These are phyloP conservation scores for Australoheros scitulus DNA, from an alignment of 2,113 vertebrate species.

Conservation along the genomic window DNA sequence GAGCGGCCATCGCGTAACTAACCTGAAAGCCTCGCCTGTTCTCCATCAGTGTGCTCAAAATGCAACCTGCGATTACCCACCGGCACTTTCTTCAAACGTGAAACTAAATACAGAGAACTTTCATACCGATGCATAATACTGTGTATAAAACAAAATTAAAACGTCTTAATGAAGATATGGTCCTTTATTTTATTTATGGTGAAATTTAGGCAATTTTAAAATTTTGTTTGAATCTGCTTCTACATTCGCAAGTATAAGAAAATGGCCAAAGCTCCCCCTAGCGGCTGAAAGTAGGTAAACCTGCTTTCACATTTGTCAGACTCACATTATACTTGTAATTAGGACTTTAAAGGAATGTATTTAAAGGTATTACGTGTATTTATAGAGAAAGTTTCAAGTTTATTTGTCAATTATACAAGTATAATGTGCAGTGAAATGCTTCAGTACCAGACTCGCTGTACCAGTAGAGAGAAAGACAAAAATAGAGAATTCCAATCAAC, in stretches of 20 bases:
- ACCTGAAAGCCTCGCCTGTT: conserved; percentile 86
- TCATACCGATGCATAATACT: not conserved
- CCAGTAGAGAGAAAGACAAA: not conserved
- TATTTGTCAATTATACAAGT: not conserved
- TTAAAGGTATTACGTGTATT: not conserved
- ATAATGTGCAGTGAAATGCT: not conserved
- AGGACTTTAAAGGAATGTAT: not conserved
- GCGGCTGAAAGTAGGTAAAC: not conserved
- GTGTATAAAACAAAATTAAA: not conserved
- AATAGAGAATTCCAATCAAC: not conserved
- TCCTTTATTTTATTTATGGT: not conserved
- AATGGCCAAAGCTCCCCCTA: conserved; percentile 28
- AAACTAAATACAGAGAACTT: not conserved
- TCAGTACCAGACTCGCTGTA: not conserved
- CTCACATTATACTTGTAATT: not conserved
- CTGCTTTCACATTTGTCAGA: not conserved
- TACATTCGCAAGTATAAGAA: not conserved
- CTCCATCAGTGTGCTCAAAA: conserved; percentile 79
- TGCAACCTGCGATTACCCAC: conserved; percentile 22
- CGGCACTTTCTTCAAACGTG: conserved; percentile 70
- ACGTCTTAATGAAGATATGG: fast-evolving
- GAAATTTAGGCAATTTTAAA: not conserved
- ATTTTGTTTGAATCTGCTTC: conserved; percentile 58
- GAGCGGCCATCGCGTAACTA: conserved; percentile 82
- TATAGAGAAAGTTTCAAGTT: not conserved